phyloP scores from a whole-genome alignment of 2,888 invertebrate species.

The Microchrysa polita region DNA sequence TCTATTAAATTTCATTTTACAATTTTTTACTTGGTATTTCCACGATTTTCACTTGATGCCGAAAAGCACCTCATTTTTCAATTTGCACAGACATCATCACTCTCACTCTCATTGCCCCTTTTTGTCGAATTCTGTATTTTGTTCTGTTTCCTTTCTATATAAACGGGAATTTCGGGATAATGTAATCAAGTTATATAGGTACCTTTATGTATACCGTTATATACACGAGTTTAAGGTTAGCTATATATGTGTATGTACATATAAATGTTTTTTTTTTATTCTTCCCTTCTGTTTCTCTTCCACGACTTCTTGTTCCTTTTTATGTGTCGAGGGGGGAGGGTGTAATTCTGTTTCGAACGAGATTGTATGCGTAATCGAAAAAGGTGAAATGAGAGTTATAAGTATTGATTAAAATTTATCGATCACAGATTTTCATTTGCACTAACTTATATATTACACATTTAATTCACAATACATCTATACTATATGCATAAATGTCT shows the following conservation, averaged over 20 bases:
- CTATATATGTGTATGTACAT: conserved; percentile 23
- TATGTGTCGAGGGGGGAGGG: too few relatives aligned
- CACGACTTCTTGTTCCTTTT: conserved; percentile 19
- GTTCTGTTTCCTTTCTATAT: conserved; percentile 7
- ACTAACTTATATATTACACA: conserved; percentile 29
- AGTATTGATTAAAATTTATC: conserved; percentile 50
- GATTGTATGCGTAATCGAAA: conserved; percentile 34
- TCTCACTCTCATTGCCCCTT: conserved; percentile 24
- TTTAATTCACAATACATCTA: neutral
- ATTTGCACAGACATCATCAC: conserved; percentile 15
- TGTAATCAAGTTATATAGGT: conserved; percentile 24
- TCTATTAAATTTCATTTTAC: conserved; percentile 9
- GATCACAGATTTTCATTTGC: conserved; percentile 48
- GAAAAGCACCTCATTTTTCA: conserved; percentile 45
- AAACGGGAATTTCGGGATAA: conserved; percentile 21
- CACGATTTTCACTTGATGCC: conserved; percentile 5
- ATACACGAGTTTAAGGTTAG: conserved; percentile 7
- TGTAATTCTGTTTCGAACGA: conserved; percentile 26
- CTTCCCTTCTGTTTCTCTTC: conserved; percentile 43
- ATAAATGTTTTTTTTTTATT: conserved; percentile 41
- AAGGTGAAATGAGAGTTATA: conserved; percentile 39
- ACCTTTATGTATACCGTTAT: conserved; percentile 40
- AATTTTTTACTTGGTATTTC: neutral
- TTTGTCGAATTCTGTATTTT: neutral
- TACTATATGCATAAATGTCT: conserved; percentile 5